Evolutionary conservation across 2,888 invertebrate species (phyloP), one percentile per base, ranked within the genome.

Genomic region (Luperina nickerlii): DNA sequence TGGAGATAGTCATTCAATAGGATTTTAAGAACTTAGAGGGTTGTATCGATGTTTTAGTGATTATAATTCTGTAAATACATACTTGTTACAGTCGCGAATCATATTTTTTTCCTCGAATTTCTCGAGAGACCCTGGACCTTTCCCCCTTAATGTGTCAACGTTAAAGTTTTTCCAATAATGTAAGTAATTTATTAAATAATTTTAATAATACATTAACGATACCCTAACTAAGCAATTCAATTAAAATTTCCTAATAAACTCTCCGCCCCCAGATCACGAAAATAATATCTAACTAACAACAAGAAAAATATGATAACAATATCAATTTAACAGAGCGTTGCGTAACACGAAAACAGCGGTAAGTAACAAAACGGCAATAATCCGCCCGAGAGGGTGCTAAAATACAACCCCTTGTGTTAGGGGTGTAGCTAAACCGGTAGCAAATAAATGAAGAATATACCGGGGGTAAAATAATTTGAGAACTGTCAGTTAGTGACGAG

Each of bases 291-390:
- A 51, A 66, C 38, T n/a, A 72, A 74, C 48, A 78, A 69, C 38
- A 15, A 62, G 42, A 82, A 66, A 66, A 74, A 76, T 82, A 78
- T 74, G 74, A 86, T 69, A 68, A 51, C 74, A 78, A 78, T 79
- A 85, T 72, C 71, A 79, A 85, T 87, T 85, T 73, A 70, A 78
- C 62, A 78, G 75, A 80, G 54, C 75, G 62, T 72, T 72, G 68
- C 42, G 38, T 62, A 68, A 74, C 81, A 78, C n/a, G 80, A 63
- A 73, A 81, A 76, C 70, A 60, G 69, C 66, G 75, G 67, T 81
- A 70, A 79, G 82, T 87, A 79, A 84, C 83, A 78, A 83, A 86
- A 76, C 38, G 62, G 54, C 18, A 63, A 75, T 84, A 84, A 81
- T 81, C 76, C 74, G 20, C 20, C 27, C 13, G 62, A 67, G 85